These are phyloP conservation scores for Boloria selene DNA, from an alignment of 2,888 invertebrate species.

Conservation along the genomic window DNA sequence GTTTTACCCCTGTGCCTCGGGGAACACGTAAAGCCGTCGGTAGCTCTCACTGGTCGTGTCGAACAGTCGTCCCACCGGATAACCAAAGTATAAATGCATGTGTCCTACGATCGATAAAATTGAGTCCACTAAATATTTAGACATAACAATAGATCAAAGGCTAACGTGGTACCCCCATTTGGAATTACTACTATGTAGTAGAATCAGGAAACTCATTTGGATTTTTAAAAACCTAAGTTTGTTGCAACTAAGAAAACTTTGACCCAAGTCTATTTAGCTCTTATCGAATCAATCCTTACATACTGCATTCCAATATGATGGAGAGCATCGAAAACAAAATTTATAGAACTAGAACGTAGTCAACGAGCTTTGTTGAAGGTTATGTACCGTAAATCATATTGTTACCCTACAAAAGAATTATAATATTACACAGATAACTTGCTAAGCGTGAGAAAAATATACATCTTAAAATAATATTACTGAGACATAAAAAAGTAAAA, in stretches of 20 bases:
- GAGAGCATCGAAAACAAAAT: conserved; percentile 22
- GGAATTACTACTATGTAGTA: neutral
- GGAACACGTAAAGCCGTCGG: no score
- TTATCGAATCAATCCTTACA: conserved; percentile 19
- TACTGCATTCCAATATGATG: conserved; percentile 26
- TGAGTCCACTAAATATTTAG: conserved; percentile 9
- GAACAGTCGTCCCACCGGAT: no score
- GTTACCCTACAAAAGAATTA: no score
- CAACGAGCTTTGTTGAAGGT: conserved; percentile 29
- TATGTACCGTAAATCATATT: neutral
- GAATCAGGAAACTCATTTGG: conserved; percentile 7
- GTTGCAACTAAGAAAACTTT: neutral
- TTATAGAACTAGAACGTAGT: conserved; percentile 25
- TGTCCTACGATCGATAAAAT: neutral
- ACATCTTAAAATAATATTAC: no score
- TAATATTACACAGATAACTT: no score
- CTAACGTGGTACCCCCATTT: conserved; percentile 7
- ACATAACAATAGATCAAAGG: conserved; percentile 8
- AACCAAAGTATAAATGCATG: neutral
- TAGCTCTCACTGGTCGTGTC: no score
- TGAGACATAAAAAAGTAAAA: no score
- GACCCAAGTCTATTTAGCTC: conserved; percentile 12
- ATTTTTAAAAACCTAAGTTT: conserved; percentile 16
- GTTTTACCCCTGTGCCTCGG: no score
- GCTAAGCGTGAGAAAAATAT: no score